Conservation (phyloP, 37 sponge, comb jelly and placozoan genomes). For the Cladorhizidae sp. region DNA sequence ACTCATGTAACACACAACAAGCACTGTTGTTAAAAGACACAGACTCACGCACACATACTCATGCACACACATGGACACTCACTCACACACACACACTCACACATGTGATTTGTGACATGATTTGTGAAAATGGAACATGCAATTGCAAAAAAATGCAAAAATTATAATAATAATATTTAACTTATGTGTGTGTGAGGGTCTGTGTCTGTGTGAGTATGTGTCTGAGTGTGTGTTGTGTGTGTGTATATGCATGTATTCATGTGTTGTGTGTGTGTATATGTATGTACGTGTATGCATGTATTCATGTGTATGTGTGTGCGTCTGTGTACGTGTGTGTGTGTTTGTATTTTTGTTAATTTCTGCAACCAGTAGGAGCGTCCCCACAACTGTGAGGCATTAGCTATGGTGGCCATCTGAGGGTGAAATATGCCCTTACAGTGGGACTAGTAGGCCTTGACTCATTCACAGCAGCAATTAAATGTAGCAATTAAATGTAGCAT, state of each 20-base stretch:
- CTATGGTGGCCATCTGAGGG: too few species aligned
- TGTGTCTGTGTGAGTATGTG: slow-evolving; percentile 20
- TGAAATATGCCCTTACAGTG: too few species aligned
- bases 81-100: neutral
- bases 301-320: too few species aligned
- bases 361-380: too few species aligned
- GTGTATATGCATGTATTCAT: too few species aligned
- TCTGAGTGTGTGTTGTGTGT: too few species aligned
- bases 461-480: too few species aligned
- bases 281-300: slow-evolving; percentile 40
- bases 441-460: too few species aligned
- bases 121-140: neutral
- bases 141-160: neutral
- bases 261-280: too few species aligned
- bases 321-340: slow-evolving; percentile 31
- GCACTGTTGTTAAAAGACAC: neutral
- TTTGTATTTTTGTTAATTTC: slow-evolving; percentile 12
- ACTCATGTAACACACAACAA: too few species aligned
- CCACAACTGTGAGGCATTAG: too few species aligned
- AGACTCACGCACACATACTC: neutral
- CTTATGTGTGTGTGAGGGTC: neutral
- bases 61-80: neutral
- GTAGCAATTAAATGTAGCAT: too few species aligned
- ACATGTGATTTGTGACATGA: neutral
- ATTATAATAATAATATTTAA: neutral